Evolutionary conservation across 2,113 vertebrate genomes (phyloP).

Genomic region (Cyprinodon brontotheroides): DNA sequence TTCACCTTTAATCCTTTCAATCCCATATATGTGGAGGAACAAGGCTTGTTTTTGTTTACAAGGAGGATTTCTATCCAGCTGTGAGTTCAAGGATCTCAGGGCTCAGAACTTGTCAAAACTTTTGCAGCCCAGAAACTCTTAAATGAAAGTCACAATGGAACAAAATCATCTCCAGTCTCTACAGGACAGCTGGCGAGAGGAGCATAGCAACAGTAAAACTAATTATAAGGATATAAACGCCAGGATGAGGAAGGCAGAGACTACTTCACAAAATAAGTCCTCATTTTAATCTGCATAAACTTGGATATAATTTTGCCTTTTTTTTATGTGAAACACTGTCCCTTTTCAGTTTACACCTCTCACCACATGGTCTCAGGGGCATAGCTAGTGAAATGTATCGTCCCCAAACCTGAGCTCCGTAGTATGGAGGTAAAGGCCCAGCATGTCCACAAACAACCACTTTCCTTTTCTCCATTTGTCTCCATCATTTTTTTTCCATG

Average conservation of each 20-base stretch:
- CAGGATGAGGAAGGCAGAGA: slow-evolving; percentile 50
- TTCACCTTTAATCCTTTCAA: slow-evolving; percentile 53
- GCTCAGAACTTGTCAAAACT: slow-evolving; percentile 57
- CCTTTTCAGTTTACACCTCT: slow-evolving; percentile 43
- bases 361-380: slow-evolving; percentile 62
- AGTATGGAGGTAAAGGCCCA: slow-evolving; percentile 41
- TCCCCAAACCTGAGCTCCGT: slow-evolving; percentile 65
- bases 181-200: slow-evolving; percentile 79
- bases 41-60: slow-evolving; percentile 32
- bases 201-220: slow-evolving; percentile 73
- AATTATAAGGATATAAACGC: slow-evolving; percentile 74
- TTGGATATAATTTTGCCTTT: slow-evolving; percentile 13
- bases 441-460: slow-evolving; percentile 63
- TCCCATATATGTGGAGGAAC: slow-evolving; percentile 41
- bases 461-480: slow-evolving; percentile 54
- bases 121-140: slow-evolving; percentile 45
- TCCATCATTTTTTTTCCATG: slow-evolving; percentile 44
- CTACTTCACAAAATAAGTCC: not conserved
- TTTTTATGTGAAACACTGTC: slow-evolving; percentile 24
- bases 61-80: slow-evolving; percentile 51
- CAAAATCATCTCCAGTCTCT: slow-evolving; percentile 76
- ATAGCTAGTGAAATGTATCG: slow-evolving; percentile 62
- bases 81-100: slow-evolving; percentile 43
- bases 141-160: slow-evolving; percentile 79
- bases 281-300: not conserved